These are phyloP conservation scores for Grapholita molesta DNA, from an alignment of 1,140 invertebrate species.

Conservation along the genomic window DNA sequence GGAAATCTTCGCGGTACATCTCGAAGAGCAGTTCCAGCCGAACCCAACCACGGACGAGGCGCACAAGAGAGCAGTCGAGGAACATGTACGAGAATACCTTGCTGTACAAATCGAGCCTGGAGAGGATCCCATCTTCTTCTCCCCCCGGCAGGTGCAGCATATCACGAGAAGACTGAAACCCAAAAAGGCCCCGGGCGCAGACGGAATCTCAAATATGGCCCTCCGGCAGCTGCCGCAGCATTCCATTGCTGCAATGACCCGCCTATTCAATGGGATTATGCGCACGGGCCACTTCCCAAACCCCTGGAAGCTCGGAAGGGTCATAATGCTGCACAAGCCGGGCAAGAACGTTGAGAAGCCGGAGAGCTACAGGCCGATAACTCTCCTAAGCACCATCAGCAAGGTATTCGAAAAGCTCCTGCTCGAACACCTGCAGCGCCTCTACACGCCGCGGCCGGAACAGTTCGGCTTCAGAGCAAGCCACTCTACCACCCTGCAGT, in stretches of 20 bases:
- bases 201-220: constrained; percentile 23
- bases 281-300: constrained; percentile 36
- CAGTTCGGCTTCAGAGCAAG: constrained; percentile 48
- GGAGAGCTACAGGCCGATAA: background rate
- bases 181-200: constrained; percentile 29
- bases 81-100: too few relatives aligned
- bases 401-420: constrained; percentile 48
- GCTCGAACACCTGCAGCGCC: constrained; percentile 21
- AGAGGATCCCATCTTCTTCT: too few relatives aligned
- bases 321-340: constrained; percentile 45
- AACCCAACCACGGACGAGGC: too few relatives aligned
- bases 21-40: too few relatives aligned
- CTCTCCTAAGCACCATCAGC: constrained; percentile 27
- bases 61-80: too few relatives aligned
- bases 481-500: constrained; percentile 10
- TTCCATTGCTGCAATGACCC: constrained; percentile 16
- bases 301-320: constrained; percentile 41
- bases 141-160: too few relatives aligned
- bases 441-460: constrained; percentile 23
- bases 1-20: too few relatives aligned
- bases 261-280: constrained; percentile 27
- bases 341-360: constrained; percentile 30
- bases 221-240: constrained; percentile 23
- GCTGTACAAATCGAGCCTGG: too few relatives aligned
- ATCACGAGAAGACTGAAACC: constrained; percentile 17